Base-by-base conservation (phyloP, 2,113 vertebrate genomes). In the Crocuta crocuta region DNA sequence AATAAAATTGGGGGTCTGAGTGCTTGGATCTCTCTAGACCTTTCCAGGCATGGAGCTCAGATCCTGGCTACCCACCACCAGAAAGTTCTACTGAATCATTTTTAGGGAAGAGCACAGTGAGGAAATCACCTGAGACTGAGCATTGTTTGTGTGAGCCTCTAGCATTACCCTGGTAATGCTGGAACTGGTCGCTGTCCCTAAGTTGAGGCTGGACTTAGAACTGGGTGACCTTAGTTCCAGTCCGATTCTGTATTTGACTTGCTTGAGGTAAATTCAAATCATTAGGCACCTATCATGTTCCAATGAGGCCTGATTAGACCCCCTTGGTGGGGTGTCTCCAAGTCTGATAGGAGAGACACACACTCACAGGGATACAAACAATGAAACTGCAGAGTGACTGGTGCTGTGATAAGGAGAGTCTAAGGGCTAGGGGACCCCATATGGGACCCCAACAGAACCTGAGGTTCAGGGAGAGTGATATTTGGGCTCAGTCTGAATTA, bases 191-290 rank as follows among this genome's bases (percentile, higher is more conserved):
- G 19, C 84, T 85, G 48, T 96, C n/a, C 16, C 61, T 97, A 66
- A 87, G 35, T 81, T 94, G 53, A 90, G 86, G 76, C 31, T 82
- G 83, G 55, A 90, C 31, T 95, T 86, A 93, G 55, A 97, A 82
- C 76, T 93, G 65, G 50, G 48, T 79, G 71, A 93, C 33, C 48
- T 71, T 82, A 73, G 76, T 85, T 83, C 26, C 16, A 71, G 16
- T 82, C 35, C 94, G 78, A 65, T 24, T n/a, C 78, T 88, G 35
- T 81, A 81, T 84, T 89, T 93, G 92, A 89, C 71, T 74, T 58
- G 45, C 58, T 95, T 10, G 66, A 58, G 48, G 82, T 68, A 81
- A 93, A 85, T 63, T 96, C 65, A 97, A 17, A 65, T 50, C 31
- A 71, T 74, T 91, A 93, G 65, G n/a, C 31, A 84, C 71, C 10